These are phyloP conservation scores for Ictidomys tridecemlineatus DNA, from an alignment of 2,113 vertebrate genomes.

Conservation along the genomic window DNA sequence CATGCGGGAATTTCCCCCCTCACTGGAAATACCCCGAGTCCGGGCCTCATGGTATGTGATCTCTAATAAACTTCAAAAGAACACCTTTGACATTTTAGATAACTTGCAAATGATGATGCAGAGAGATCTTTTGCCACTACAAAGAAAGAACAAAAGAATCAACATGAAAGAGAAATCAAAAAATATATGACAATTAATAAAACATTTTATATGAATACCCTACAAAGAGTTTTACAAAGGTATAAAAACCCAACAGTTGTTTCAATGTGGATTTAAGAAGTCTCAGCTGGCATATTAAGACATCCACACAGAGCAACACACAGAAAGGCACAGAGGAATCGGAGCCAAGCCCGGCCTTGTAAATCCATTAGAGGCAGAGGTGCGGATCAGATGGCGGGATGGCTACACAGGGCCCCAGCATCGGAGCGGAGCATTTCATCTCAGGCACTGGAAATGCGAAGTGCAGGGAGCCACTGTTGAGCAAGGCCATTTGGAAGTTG, in stretches of 20 bases:
- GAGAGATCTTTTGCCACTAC: slow-evolving; percentile 99
- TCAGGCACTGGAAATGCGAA: slow-evolving; percentile 65
- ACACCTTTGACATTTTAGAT: slow-evolving; percentile 99
- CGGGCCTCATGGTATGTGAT: slow-evolving; percentile 94
- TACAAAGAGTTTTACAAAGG: slow-evolving; percentile 95
- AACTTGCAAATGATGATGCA: slow-evolving; percentile 98
- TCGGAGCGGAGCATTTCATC: slow-evolving; percentile 28
- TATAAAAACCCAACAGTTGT: slow-evolving; percentile 94
- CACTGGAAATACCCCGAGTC: slow-evolving; percentile 91
- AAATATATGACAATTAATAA: slow-evolving; percentile 99
- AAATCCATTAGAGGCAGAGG: slow-evolving; percentile 87
- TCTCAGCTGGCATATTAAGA: slow-evolving; percentile 92
- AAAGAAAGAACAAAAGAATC: slow-evolving; percentile 99
- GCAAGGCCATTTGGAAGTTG: slow-evolving; percentile 33
- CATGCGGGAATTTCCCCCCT: slow-evolving; percentile 78
- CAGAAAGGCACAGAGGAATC: slow-evolving; percentile 87
- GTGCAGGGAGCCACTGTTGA: not conserved
- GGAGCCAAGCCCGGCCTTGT: slow-evolving; percentile 87
- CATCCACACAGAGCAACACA: slow-evolving; percentile 86
- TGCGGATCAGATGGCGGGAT: slow-evolving; percentile 76
- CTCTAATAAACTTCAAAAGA: slow-evolving; percentile 98
- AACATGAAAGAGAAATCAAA: slow-evolving; percentile 99
- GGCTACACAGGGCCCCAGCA: slow-evolving; percentile 48
- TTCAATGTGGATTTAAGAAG: slow-evolving; percentile 92
- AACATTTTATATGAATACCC: slow-evolving; percentile 98